Conservation (phyloP, 2,113 vertebrate species). For the Takifugu bimaculatus region DNA sequence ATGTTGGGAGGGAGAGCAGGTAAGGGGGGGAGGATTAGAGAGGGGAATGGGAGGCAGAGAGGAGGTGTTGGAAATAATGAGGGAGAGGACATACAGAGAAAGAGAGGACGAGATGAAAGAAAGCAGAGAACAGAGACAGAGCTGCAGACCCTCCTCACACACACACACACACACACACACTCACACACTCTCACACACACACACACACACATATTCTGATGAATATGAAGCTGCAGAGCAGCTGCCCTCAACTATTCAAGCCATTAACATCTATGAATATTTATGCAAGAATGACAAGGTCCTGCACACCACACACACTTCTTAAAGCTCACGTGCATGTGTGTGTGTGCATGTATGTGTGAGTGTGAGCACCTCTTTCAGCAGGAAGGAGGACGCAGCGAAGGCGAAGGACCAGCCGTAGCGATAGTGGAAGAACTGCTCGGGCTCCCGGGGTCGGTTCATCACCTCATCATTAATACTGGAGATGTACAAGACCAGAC, state of each 20-base stretch:
- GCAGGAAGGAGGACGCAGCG: slow-evolving; percentile 87
- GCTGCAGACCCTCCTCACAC: not conserved
- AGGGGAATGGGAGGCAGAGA: no score
- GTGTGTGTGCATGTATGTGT: not conserved
- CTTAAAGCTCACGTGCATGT: not conserved
- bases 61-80: no score
- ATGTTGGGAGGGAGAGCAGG: no score
- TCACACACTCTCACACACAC: not conserved
- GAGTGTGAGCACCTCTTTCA: slow-evolving; percentile 81
- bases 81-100: no score
- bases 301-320: slow-evolving; percentile 47
- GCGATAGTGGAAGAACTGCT: slow-evolving; percentile 87
- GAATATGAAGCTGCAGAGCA: slow-evolving; percentile 45
- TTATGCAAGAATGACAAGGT: slow-evolving; percentile 50
- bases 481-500: slow-evolving; percentile 89
- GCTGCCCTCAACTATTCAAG: slow-evolving; percentile 53
- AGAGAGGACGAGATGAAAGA: no score
- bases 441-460: slow-evolving; percentile 86
- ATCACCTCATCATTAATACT: slow-evolving; percentile 93
- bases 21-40: no score
- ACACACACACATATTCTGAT: slow-evolving; percentile 18
- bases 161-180: not conserved
- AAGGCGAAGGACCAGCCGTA: slow-evolving; percentile 93
- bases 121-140: not conserved
- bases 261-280: slow-evolving; percentile 67